A percentile compares a stretch with the other conserved stretches of the same genome.
These are phyloP conservation scores for Umimayanthus kanabou DNA, from an alignment of 92 coral and sea anemone genomes.

Conservation along the genomic window DNA sequence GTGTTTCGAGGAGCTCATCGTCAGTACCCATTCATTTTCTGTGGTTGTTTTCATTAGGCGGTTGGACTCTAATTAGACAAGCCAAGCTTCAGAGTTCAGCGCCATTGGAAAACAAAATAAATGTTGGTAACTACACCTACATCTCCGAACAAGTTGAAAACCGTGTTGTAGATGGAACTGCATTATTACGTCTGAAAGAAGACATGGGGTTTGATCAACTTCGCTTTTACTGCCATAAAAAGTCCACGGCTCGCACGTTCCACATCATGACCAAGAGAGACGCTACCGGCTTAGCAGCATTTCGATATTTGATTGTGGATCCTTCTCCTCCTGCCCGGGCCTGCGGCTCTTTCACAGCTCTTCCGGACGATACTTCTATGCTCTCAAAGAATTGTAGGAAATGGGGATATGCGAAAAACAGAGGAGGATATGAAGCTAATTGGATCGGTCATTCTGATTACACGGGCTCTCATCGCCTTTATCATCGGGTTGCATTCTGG, in stretches of 20 bases:
- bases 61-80: constrained; percentile 23
- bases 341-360: constrained; percentile 31
- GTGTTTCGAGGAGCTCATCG: no score
- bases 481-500: constrained; percentile 23
- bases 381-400: neutral
- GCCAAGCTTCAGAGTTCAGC: neutral
- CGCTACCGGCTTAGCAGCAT: neutral
- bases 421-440: neutral
- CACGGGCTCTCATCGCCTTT: neutral
- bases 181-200: neutral
- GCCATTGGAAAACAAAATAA: neutral
- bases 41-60: neutral
- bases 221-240: constrained; percentile 31
- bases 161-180: neutral
- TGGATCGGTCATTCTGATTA: neutral
- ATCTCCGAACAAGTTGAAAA: constrained; percentile 18
- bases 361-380: constrained; percentile 12
- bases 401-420: neutral
- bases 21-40: neutral
- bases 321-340: constrained; percentile 8
- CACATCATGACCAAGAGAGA: constrained; percentile 35
- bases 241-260: constrained; percentile 14
- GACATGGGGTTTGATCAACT: constrained; percentile 35
- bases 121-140: neutral
- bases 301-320: constrained; percentile 2